A percentile compares a stretch with the other conserved stretches of the same genome.
Conservation (phyloP, 2,797 vertebrate species). For the Lemur catta region DNA sequence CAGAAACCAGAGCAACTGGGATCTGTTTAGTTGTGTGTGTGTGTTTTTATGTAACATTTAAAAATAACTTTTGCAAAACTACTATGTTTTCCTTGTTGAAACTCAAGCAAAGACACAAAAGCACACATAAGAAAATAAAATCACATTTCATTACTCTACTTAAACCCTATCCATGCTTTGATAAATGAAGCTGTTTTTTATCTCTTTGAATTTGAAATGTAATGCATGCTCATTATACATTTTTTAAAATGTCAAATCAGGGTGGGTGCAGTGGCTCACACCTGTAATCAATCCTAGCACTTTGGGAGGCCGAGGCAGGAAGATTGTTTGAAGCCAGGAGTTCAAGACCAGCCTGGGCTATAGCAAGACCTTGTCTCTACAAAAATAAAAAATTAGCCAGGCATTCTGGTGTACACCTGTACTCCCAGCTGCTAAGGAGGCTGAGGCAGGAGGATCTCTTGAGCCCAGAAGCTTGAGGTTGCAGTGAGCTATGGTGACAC, state of each 20-base stretch:
- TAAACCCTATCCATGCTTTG: background rate
- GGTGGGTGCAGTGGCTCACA: background rate
- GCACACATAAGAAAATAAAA: background rate
- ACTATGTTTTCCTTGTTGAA: background rate
- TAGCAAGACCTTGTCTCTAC: background rate
- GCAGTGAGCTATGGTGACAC: background rate
- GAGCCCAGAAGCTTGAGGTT: background rate
- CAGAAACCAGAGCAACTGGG: background rate
- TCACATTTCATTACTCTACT: background rate
- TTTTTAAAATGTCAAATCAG: background rate
- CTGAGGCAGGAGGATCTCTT: background rate
- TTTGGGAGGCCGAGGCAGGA: background rate
- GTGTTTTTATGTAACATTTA: background rate
- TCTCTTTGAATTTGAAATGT: background rate
- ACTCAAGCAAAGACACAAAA: background rate
- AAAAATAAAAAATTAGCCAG: background rate
- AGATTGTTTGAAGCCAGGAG: background rate
- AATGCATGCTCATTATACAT: background rate
- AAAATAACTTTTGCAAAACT: conserved; percentile 41
- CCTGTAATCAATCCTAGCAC: background rate
- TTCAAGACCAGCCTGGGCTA: background rate
- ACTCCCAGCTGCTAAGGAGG: background rate
- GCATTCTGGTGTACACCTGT: background rate
- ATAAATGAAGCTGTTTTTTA: background rate
- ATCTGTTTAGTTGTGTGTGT: background rate